Conservation (phyloP, 2,797 vertebrate genomes). For the Phylloscopus collybita region DNA sequence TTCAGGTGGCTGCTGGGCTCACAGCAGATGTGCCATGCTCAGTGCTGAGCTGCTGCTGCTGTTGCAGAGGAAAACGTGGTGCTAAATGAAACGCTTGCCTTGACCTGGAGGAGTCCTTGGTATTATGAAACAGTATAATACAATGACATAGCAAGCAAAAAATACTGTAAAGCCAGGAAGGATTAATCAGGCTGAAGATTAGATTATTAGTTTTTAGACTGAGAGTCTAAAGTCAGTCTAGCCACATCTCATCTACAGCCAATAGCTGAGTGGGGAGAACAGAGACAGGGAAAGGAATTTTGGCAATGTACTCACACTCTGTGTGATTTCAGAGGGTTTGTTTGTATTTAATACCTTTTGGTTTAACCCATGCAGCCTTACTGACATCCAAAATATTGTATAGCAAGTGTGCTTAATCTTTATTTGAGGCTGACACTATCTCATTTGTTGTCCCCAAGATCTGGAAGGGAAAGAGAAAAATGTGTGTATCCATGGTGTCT, state of each 20-base stretch:
- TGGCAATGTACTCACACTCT: not conserved
- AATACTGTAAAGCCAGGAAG: not conserved
- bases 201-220: too few relatives aligned
- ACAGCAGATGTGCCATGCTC: fast-evolving
- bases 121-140: not conserved
- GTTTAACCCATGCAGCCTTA: not conserved
- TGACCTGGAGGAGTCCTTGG: not conserved
- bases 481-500: not conserved
- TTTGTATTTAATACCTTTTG: not conserved
- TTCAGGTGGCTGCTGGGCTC: not conserved
- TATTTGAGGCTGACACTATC: not conserved
- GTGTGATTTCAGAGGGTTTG: not conserved
- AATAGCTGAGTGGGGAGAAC: not conserved
- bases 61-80: fast-evolving
- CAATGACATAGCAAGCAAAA: not conserved
- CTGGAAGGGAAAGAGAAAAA: not conserved
- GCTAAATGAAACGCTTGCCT: not conserved
- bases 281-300: not conserved
- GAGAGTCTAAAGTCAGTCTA: too few relatives aligned
- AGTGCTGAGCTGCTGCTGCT: not conserved
- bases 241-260: not conserved
- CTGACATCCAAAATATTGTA: not conserved
- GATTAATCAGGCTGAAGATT: not conserved
- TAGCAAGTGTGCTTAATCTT: not conserved
- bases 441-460: not conserved